Evolutionary conservation across 2,888 invertebrate genomes (phyloP).

Genomic region (Oxyteleia sp.): DNA sequence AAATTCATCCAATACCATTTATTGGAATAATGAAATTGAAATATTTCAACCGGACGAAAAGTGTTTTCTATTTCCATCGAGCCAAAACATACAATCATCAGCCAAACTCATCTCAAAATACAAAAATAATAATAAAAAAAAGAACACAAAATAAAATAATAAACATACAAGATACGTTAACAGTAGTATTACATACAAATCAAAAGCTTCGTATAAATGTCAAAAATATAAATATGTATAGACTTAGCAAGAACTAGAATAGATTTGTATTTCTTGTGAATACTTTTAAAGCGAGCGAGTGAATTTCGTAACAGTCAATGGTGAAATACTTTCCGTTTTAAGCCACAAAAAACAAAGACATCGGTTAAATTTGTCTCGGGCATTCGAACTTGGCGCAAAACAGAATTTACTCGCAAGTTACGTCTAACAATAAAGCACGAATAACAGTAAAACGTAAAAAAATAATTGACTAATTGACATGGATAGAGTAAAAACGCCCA

Average conservation of each 20-base stretch:
- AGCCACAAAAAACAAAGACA: not conserved
- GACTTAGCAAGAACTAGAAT: no score
- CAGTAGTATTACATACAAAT: no score
- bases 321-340: not conserved
- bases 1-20: no score
- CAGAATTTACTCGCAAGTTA: not conserved
- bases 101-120: no score
- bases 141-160: not conserved
- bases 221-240: slow-evolving; percentile 3
- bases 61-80: not conserved
- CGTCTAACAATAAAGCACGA: not conserved
- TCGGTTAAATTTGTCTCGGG: not conserved
- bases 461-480: slow-evolving; percentile 34
- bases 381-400: not conserved
- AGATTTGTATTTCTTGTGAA: not conserved
- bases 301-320: not conserved
- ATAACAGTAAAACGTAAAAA: not conserved
- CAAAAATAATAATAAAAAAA: slow-evolving; percentile 10
- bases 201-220: slow-evolving; percentile 10
- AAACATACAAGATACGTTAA: no score
- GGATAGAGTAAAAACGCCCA: slow-evolving; percentile 11
- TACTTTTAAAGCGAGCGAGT: slow-evolving; percentile 1
- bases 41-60: not conserved
- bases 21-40: slow-evolving; percentile 5
- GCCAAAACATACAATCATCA: not conserved